Percentiles rank a stretch among this genome's conserved stretches.
These are phyloP conservation scores for Mercenaria mercenaria DNA, from an alignment of 1,140 invertebrate genomes.

Conservation along the genomic window DNA sequence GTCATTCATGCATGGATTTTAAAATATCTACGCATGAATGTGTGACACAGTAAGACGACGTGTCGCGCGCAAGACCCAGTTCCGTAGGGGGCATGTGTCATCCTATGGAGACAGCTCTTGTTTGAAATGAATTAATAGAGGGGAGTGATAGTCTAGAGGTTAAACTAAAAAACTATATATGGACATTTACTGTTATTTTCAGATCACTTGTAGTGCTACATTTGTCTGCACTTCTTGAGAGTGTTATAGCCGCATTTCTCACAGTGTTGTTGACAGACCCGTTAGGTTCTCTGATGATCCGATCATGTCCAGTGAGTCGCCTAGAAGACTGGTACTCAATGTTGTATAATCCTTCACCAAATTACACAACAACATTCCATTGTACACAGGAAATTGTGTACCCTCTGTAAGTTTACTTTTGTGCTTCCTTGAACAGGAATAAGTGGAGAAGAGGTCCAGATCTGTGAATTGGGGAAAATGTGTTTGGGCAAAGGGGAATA, in stretches of 20 bases:
- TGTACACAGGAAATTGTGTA: constrained; percentile 99
- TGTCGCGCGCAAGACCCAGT: too few relatives aligned
- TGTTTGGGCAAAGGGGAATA: too few relatives aligned
- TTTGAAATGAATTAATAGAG: too few relatives aligned
- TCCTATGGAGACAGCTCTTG: too few relatives aligned
- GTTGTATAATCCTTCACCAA: constrained; percentile 96
- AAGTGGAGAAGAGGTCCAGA: too few relatives aligned
- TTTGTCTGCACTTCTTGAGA: constrained; percentile 93
- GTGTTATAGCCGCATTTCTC: constrained; percentile 90
- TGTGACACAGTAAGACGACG: too few relatives aligned
- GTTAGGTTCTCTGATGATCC: constrained; percentile 89
- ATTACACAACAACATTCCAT: constrained; percentile 95
- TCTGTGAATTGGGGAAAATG: too few relatives aligned
- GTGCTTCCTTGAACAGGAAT: background rate
- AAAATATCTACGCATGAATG: too few relatives aligned
- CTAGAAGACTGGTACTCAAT: constrained; percentile 98
- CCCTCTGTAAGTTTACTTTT: constrained; percentile 92
- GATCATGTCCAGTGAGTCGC: constrained; percentile 91
- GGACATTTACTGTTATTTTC: background rate
- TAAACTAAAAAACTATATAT: too few relatives aligned
- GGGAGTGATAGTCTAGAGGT: too few relatives aligned
- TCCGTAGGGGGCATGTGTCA: too few relatives aligned
- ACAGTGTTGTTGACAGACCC: constrained; percentile 92
- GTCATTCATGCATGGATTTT: too few relatives aligned
- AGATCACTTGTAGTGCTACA: constrained; percentile 92